Percentiles rank a stretch among this genome's conserved stretches.
These are phyloP conservation scores for Caranx ignobilis DNA, from an alignment of 2,113 vertebrate genomes.

Conservation along the genomic window DNA sequence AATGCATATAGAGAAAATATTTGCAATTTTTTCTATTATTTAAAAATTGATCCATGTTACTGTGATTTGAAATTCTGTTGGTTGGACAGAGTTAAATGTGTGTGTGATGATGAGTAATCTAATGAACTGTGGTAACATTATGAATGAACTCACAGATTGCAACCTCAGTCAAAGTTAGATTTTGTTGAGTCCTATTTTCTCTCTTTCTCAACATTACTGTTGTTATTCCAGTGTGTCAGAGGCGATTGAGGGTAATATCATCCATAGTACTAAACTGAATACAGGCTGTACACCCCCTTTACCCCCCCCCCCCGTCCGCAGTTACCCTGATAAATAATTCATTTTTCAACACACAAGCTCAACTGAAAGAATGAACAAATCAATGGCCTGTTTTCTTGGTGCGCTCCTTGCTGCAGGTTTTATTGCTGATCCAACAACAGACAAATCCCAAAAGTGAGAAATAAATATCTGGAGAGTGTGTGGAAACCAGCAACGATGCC, in stretches of 20 bases:
- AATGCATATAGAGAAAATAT: no score
- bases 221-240: no score
- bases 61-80: no score
- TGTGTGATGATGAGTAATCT: no score
- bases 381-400: background rate
- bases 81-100: no score
- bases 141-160: no score
- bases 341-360: slow-evolving; percentile 45
- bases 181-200: no score
- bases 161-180: no score
- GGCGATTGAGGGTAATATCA: background rate
- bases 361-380: slow-evolving; percentile 12
- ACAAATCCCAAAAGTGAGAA: slow-evolving; percentile 13
- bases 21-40: no score
- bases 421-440: slow-evolving; percentile 19
- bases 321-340: slow-evolving; percentile 66
- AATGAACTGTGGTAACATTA: no score
- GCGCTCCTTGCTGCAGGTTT: background rate
- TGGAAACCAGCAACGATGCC: background rate
- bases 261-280: background rate
- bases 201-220: no score
- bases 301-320: slow-evolving; percentile 3
- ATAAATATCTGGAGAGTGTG: slow-evolving; percentile 32
- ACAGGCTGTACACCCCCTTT: background rate
- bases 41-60: no score